Evolutionary conservation across 1,140 invertebrate species (phyloP).

Genomic region (Myzus persicae): DNA sequence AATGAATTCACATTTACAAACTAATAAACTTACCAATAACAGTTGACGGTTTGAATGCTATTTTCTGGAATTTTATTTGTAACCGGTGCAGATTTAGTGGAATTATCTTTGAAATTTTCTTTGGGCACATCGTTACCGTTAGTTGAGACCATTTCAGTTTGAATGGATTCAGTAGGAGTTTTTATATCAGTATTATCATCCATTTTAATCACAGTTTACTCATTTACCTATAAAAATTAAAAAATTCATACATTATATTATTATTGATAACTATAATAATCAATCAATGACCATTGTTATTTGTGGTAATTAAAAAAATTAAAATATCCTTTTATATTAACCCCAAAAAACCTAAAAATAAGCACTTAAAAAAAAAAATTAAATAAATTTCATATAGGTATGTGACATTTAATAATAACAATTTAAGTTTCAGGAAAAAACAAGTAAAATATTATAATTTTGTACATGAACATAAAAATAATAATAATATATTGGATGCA

Average conservation of each 20-base stretch:
- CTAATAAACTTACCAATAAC: constrained; percentile 32
- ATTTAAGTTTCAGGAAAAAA: too few species aligned
- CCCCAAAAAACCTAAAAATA: too few species aligned
- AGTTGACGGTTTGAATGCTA: not conserved
- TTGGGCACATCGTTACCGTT: not conserved
- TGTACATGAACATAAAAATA: too few species aligned
- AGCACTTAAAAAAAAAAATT: too few species aligned
- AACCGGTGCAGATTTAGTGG: not conserved
- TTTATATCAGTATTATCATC: not conserved
- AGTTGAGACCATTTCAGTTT: not conserved
- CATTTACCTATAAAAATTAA: not conserved
- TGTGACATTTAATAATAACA: too few species aligned
- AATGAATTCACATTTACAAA: not conserved
- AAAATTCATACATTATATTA: not conserved
- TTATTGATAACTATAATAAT: not conserved
- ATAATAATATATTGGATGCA: too few species aligned
- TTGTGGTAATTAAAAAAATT: too few species aligned
- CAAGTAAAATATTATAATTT: too few species aligned
- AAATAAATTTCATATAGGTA: too few species aligned
- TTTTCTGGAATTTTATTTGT: not conserved
- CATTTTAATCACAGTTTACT: constrained; percentile 19
- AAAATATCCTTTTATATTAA: too few species aligned
- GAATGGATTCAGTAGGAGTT: not conserved
- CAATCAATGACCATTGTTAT: not conserved
- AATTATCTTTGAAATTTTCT: constrained; percentile 16